phyloP scores from a whole-genome alignment of 2,888 invertebrate genomes.

The Andrena hattorfiana region DNA sequence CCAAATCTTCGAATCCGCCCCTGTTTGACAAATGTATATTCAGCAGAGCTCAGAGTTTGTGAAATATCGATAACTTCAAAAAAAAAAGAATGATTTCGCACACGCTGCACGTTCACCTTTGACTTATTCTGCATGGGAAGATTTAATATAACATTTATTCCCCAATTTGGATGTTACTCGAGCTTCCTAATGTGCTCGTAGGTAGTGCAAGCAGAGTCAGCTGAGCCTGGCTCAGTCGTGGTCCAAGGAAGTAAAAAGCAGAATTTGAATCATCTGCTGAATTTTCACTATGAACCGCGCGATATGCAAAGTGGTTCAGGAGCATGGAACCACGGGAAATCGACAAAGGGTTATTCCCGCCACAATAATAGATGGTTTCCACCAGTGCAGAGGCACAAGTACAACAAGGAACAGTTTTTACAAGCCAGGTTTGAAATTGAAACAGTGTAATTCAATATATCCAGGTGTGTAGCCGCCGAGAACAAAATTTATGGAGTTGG shows the following conservation, averaged over 20 bases:
- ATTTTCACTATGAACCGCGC: slow-evolving; percentile 93
- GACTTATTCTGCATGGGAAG: too few species aligned
- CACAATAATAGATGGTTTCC: slow-evolving; percentile 84
- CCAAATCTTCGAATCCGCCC: too few species aligned
- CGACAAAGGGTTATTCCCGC: slow-evolving; percentile 72
- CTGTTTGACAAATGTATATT: too few species aligned
- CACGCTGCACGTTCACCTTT: too few species aligned
- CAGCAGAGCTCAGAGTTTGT: too few species aligned
- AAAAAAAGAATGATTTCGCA: too few species aligned
- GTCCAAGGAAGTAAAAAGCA: slow-evolving; percentile 95
- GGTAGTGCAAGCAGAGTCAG: slow-evolving; percentile 87
- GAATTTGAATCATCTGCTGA: slow-evolving; percentile 96
- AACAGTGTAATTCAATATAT: neutral
- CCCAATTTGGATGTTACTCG: neutral
- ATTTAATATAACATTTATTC: neutral
- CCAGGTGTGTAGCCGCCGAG: neutral
- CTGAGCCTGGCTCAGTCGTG: slow-evolving; percentile 94
- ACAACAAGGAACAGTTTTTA: slow-evolving; percentile 97
- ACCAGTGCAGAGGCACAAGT: slow-evolving; percentile 88
- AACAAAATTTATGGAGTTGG: too few species aligned
- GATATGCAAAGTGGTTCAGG: slow-evolving; percentile 85
- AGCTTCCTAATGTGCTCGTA: slow-evolving; percentile 54
- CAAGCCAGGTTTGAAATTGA: slow-evolving; percentile 92
- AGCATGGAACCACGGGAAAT: slow-evolving; percentile 77
- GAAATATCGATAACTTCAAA: too few species aligned